Evolutionary conservation across 2,113 vertebrate species (phyloP).

Genomic region (Calonectris borealis): DNA sequence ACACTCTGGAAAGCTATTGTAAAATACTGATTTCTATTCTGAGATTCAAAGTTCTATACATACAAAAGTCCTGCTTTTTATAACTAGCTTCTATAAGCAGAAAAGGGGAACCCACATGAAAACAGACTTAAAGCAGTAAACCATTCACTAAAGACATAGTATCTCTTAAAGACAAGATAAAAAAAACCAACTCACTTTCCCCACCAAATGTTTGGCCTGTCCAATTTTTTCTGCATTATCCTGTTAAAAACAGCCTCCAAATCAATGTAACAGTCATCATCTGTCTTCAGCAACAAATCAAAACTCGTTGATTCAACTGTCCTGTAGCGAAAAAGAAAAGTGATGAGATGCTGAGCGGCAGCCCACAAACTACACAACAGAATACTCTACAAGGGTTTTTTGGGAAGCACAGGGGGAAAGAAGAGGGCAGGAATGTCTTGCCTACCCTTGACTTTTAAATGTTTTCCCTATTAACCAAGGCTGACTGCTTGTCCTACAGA

Average conservation of each 20-base stretch:
- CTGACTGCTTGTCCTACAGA: neutral
- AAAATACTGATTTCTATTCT: neutral
- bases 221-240: constrained; percentile 82
- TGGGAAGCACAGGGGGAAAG: neutral
- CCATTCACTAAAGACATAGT: neutral
- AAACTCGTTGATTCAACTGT: constrained; percentile 87
- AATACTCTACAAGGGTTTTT: neutral
- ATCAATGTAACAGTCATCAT: constrained; percentile 97
- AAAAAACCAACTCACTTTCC: constrained; percentile 87
- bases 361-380: neutral
- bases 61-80: neutral
- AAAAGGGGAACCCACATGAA: neutral
- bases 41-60: neutral
- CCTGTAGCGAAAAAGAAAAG: constrained; percentile 73
- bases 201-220: constrained; percentile 92
- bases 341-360: neutral
- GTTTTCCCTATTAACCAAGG: neutral
- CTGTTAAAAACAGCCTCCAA: constrained; percentile 88
- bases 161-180: neutral
- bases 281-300: constrained; percentile 91
- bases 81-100: neutral
- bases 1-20: neutral
- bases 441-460: neutral
- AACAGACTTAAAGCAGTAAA: neutral
- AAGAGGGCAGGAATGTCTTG: neutral